A percentile compares a stretch with the other conserved stretches of the same genome.
Evolutionary conservation across 2,888 invertebrate genomes (phyloP).

Genomic region (Hyposoter dolosus): DNA sequence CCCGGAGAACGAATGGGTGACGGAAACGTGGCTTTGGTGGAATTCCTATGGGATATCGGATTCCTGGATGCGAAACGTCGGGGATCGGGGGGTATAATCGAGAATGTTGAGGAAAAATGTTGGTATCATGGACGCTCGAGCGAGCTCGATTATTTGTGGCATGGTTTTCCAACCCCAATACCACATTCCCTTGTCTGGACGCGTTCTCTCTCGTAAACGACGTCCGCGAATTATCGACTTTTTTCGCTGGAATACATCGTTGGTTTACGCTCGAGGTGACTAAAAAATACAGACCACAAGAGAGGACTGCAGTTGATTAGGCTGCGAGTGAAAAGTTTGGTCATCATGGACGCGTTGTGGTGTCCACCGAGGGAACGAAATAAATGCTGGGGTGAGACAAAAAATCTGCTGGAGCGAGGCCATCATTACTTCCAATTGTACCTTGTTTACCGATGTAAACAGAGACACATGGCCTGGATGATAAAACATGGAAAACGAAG

Average conservation of each 20-base stretch:
- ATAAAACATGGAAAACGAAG: slow-evolving; percentile 22
- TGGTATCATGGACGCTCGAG: slow-evolving; percentile 49
- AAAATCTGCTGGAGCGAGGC: slow-evolving; percentile 25
- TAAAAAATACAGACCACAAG: slow-evolving; percentile 4
- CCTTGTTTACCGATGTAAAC: slow-evolving; percentile 58
- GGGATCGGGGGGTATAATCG: background rate
- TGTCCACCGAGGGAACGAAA: slow-evolving; percentile 6
- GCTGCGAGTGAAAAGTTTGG: slow-evolving; percentile 6
- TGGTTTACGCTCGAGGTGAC: slow-evolving; percentile 16
- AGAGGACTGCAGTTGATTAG: slow-evolving; percentile 13
- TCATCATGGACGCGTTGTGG: background rate
- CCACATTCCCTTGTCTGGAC: slow-evolving; percentile 12
- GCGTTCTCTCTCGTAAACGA: slow-evolving; percentile 36
- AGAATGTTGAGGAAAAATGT: slow-evolving; percentile 52
- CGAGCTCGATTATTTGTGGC: slow-evolving; percentile 56
- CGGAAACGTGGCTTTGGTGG: slow-evolving; percentile 13
- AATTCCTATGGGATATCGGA: slow-evolving; percentile 62
- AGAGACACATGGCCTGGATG: slow-evolving; percentile 46
- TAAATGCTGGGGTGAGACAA: background rate
- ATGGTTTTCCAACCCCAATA: slow-evolving; percentile 8
- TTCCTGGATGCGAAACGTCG: slow-evolving; percentile 4
- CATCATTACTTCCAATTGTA: slow-evolving; percentile 58
- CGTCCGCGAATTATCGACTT: slow-evolving; percentile 58
- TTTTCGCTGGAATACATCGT: slow-evolving; percentile 20
- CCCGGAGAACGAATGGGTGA: slow-evolving; percentile 17